Evolutionary conservation across 2,113 vertebrate genomes (phyloP), one percentile per base, ranked within the genome.

Genomic region (Trachemys scripta): DNA sequence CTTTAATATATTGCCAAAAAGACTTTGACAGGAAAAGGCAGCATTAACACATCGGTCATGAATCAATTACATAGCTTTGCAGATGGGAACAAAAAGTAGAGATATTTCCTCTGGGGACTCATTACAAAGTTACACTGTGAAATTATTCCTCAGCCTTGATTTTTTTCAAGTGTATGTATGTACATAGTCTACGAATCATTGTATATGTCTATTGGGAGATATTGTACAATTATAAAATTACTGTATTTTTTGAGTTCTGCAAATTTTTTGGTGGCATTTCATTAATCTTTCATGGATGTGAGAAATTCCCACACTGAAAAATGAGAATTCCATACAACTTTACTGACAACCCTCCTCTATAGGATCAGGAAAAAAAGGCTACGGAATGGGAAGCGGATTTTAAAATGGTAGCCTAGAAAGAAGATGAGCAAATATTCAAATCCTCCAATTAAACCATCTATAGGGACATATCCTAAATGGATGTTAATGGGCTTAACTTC

Each of bases 41-140:
- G 47, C 90, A 92, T 94, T 96, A 96, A 93, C 82, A 72, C 49
- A 88, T 84, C 51, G 90, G 90, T 96, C 96, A 91, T 88, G 88
- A 96, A 96, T 96, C 93, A 95, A 95, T 96, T 97, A 93, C 79
- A 80, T 80, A 62, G 92, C 35, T 95, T 95, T 96, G 69, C 87
- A 93, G 93, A 96, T 50, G 35, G 88, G 84, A 96, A 96, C 87
- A 92, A 96, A 96, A 95, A 76, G 76, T 96, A 91, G 51, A 92
- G 79, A 47, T 93, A 94, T 84, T 96, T 96, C 78, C 93, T 95
- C 89, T 12, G 85, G 90, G 85, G 93, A 93, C 90, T 96, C 1
- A 1, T 95, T 96, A 92, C 85, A 91, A 94, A 92, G 79, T 95
- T 93, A 94, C 59, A 85, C 85, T 91, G 85, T 93, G 85, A 96